These are phyloP conservation scores for Palythoa heliodiscus DNA, from an alignment of 92 coral and sea anemone genomes.

Conservation along the genomic window DNA sequence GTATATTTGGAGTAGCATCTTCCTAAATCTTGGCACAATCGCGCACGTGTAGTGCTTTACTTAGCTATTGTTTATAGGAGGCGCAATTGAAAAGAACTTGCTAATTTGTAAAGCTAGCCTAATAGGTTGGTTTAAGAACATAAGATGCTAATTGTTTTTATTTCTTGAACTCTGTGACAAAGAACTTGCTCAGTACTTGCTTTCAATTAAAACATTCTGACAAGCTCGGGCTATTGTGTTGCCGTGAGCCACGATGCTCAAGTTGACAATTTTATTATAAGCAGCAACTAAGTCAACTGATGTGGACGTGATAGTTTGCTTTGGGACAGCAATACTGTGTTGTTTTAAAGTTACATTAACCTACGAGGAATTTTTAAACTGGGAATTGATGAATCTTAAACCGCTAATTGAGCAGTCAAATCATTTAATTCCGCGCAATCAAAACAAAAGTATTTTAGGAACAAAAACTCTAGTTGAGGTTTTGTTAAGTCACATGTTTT, in stretches of 20 bases:
- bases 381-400: not conserved
- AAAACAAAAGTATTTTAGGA: not conserved
- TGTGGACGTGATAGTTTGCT: slow-evolving; percentile 8
- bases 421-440: not conserved
- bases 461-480: not conserved
- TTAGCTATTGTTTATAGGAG: slow-evolving; percentile 2
- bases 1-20: not conserved
- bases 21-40: not conserved
- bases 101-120: slow-evolving; percentile 20
- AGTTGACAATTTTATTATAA: slow-evolving; percentile 16
- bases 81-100: slow-evolving; percentile 25
- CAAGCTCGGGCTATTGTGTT: slow-evolving; percentile 28
- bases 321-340: not conserved
- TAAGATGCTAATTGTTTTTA: slow-evolving; percentile 34
- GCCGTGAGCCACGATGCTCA: not conserved
- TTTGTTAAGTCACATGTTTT: slow-evolving; percentile 29
- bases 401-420: slow-evolving; percentile 35
- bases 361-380: not conserved
- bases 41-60: slow-evolving; percentile 18
- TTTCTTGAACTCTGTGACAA: slow-evolving; percentile 16
- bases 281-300: slow-evolving; percentile 26
- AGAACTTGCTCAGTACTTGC: not conserved
- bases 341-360: not conserved
- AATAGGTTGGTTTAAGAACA: slow-evolving; percentile 21
- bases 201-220: slow-evolving; percentile 1